phyloP scores from a whole-genome alignment of 2,113 vertebrate genomes.

The Poeciliopsis retropinna region DNA sequence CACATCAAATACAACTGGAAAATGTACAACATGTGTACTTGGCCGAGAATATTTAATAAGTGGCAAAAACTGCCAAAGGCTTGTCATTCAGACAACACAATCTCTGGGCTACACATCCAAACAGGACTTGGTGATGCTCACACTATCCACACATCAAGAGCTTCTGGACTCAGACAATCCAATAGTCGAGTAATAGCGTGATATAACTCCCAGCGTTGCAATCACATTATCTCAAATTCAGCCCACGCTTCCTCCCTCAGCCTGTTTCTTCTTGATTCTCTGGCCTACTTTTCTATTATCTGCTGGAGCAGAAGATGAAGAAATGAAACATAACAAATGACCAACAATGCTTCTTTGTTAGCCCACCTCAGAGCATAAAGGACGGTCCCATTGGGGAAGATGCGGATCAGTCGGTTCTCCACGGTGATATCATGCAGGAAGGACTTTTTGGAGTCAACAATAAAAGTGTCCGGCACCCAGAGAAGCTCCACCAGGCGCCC shows the following conservation, averaged over 20 bases:
- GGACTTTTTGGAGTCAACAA: constrained; percentile 92
- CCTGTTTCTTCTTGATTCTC: constrained; percentile 30
- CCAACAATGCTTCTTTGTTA: not conserved
- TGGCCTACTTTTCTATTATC: constrained; percentile 33
- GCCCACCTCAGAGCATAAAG: constrained; percentile 87
- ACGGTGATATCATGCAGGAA: constrained; percentile 94
- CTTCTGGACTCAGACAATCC: constrained; percentile 21
- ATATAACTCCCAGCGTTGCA: constrained; percentile 30
- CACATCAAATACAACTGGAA: not conserved
- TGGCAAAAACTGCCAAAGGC: constrained; percentile 5
- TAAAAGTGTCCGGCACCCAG: constrained; percentile 92
- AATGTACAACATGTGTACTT: constrained; percentile 3
- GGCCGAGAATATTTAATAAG: constrained; percentile 6
- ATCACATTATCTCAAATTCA: constrained; percentile 42
- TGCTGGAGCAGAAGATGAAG: constrained; percentile 17
- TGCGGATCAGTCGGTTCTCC: constrained; percentile 90
- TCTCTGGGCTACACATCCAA: constrained; percentile 13
- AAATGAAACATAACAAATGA: constrained; percentile 4
- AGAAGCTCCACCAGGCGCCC: constrained; percentile 90
- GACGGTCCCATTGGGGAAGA: constrained; percentile 92
- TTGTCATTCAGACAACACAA: constrained; percentile 13
- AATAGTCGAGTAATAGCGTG: constrained; percentile 37
- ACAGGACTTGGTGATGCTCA: constrained; percentile 13
- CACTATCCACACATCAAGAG: constrained; percentile 25
- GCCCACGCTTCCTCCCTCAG: constrained; percentile 26